Evolutionary conservation across 2,888 invertebrate genomes (phyloP), one percentile per base, ranked within the genome.

Genomic region (Agrochola litura): DNA sequence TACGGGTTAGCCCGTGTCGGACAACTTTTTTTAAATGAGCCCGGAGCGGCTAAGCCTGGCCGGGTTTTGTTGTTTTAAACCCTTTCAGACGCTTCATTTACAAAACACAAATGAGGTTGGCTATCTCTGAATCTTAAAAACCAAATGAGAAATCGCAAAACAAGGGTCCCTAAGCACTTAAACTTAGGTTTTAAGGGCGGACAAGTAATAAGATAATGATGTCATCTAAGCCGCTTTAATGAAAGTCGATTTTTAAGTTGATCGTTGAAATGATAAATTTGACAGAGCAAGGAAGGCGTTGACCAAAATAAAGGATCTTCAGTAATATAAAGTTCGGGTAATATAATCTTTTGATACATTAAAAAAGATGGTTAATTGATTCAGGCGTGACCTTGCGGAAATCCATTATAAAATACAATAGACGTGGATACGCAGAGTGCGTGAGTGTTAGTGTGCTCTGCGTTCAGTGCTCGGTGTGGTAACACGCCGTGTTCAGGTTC

Each of bases 71-170:
- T 19, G 12, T 66, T 12, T 49, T 6, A 16, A 19, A 66, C 19
- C 30, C 22, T 56, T 19, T 30, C 4, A 16, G n/a, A 46, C n/a
- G 5, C 16, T 37, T 67, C 9, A 6, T n/a, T 79, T 41, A 56
- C 22, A 25, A n/a, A 58, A 73, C 71, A 12, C n/a, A 66, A 61
- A 37, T 61, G 5, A 30, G 22, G 8, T 19, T 3, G n/a, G 22
- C 16, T 72, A 70, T 61, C 37, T 25, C 54, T 63, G 43, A 16
- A 25, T 25, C n/a, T 61, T 46, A 30, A 46, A 25, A 60, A 60
- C 16, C 14, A 41, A 81, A 61, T 54, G 19, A 49, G 37, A n/a
- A 54, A 19, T 41, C 19, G 41, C 41, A 74, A 69, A 69, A 67
- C 61, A 37, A 46, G 30, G 16, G 56, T 22, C 22, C 12, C 19